A percentile compares a stretch with the other conserved stretches of the same genome.
Evolutionary conservation across 2,888 invertebrate genomes (phyloP).

Genomic region (Amiota mariae): DNA sequence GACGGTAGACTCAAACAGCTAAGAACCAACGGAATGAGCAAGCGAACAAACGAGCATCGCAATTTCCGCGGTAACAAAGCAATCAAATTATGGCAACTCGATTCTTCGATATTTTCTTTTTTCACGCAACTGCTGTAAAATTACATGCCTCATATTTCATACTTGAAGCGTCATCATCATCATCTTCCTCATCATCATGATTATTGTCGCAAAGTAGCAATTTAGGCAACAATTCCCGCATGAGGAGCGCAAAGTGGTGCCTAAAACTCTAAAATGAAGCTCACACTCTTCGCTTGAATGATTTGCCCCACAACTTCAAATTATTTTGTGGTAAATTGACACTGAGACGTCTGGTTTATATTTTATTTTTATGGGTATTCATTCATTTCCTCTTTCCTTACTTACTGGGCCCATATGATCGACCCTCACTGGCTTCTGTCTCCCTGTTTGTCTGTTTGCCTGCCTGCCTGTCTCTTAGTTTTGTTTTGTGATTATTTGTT

Average conservation of each 20-base stretch:
- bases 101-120: constrained; percentile 6
- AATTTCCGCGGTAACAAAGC: background rate
- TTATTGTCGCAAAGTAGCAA: constrained; percentile 9
- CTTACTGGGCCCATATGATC: background rate
- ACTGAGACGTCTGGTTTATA: background rate
- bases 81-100: constrained; percentile 19
- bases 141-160: constrained; percentile 34
- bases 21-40: no score
- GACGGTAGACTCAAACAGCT: background rate
- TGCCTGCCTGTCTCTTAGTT: background rate
- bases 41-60: background rate
- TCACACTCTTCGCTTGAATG: background rate
- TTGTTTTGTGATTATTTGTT: constrained; percentile 35
- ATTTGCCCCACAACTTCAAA: background rate
- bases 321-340: constrained; percentile 23
- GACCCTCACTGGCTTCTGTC: background rate
- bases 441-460: background rate
- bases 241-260: no score
- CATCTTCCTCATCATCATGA: background rate
- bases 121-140: background rate
- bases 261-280: no score
- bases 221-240: background rate
- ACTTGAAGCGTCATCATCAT: constrained; percentile 18
- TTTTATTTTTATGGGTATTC: background rate
- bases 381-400: background rate